Evolutionary conservation across 2,797 vertebrate species (phyloP).

Genomic region (Serranus cabrilla): DNA sequence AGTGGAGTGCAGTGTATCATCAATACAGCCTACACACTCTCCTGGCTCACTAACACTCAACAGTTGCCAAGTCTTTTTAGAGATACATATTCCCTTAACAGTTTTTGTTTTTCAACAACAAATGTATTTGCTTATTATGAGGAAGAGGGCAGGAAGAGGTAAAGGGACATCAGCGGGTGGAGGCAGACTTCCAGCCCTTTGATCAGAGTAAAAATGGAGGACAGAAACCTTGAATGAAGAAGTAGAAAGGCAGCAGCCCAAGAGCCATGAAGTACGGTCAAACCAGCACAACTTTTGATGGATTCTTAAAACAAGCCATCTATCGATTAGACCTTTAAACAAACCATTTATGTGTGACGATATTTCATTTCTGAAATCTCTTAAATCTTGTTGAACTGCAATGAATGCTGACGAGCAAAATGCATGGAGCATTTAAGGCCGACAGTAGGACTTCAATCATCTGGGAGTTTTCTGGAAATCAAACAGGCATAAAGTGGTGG

Average conservation of each 20-base stretch:
- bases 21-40: conserved; percentile 25
- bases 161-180: not conserved
- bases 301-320: conserved; percentile 21
- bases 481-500: conserved; percentile 11
- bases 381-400: conserved; percentile 3
- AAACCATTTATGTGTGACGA: conserved; percentile 6
- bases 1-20: conserved; percentile 19
- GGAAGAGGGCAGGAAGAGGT: not conserved
- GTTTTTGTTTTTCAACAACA: conserved; percentile 12
- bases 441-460: conserved; percentile 29
- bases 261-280: conserved; percentile 1
- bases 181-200: not conserved
- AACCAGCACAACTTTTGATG: conserved; percentile 21
- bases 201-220: not conserved
- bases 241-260: not conserved
- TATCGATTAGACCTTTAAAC: conserved; percentile 16
- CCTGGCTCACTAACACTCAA: conserved; percentile 8
- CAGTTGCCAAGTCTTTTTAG: conserved; percentile 25
- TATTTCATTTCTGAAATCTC: conserved; percentile 19
- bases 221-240: not conserved
- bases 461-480: not conserved
- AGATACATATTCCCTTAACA: not conserved
- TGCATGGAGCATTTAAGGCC: not conserved
- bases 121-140: conserved; percentile 19
- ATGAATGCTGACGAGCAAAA: conserved; percentile 5